These are phyloP conservation scores for Scomber colias DNA, from an alignment of 2,113 vertebrate genomes.

Conservation along the genomic window DNA sequence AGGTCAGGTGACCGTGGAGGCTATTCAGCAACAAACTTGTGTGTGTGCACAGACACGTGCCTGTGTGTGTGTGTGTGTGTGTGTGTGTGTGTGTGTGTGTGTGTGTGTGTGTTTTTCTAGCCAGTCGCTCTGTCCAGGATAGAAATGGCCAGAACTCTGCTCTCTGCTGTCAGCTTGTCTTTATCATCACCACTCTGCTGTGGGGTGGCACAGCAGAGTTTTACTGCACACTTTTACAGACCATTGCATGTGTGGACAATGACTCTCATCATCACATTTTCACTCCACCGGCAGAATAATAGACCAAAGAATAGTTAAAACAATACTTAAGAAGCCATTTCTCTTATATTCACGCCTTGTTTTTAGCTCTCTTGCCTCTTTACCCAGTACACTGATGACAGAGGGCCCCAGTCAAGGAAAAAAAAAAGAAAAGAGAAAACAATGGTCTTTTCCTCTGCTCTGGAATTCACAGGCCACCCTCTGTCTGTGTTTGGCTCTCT, in stretches of 20 bases:
- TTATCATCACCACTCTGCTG: not conserved
- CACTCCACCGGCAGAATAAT: slow-evolving; percentile 16
- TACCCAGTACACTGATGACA: slow-evolving; percentile 40
- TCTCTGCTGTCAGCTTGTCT: slow-evolving; percentile 29
- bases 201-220: not conserved
- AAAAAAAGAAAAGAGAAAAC: slow-evolving; percentile 42
- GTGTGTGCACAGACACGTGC: slow-evolving; percentile 14
- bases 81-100: slow-evolving; percentile 8
- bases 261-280: slow-evolving; percentile 19
- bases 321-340: slow-evolving; percentile 15
- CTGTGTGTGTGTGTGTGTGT: not conserved
- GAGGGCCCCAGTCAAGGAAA: slow-evolving; percentile 44
- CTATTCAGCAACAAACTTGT: slow-evolving; percentile 28
- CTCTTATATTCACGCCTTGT: slow-evolving; percentile 28
- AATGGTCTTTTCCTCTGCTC: slow-evolving; percentile 68
- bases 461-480: slow-evolving; percentile 69
- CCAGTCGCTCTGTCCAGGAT: slow-evolving; percentile 15
- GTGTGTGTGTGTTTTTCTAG: not conserved
- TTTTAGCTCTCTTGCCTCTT: slow-evolving; percentile 45
- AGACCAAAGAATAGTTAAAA: slow-evolving; percentile 8
- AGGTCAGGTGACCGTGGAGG: slow-evolving; percentile 30
- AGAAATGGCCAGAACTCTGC: slow-evolving; percentile 37
- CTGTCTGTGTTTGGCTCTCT: slow-evolving; percentile 45
- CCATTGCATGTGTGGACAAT: not conserved
- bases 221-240: slow-evolving; percentile 9